These are phyloP conservation scores for Maniola hyperantus DNA, from an alignment of 2,888 invertebrate species.

Conservation along the genomic window DNA sequence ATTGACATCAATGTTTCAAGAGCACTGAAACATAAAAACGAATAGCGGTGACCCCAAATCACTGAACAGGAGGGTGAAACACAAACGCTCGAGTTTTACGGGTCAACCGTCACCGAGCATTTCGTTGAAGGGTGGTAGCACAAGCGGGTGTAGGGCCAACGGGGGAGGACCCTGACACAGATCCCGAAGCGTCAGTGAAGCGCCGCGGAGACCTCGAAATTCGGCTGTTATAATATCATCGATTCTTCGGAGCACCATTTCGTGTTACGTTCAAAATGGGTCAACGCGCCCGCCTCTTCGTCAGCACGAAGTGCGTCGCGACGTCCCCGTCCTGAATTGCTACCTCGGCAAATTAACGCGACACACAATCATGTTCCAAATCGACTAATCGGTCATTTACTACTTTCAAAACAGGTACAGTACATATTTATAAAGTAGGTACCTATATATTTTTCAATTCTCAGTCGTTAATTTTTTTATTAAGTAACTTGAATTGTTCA, in stretches of 20 bases:
- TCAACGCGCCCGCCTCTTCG: constrained; percentile 66
- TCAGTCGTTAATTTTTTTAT: not conserved
- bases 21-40: constrained; percentile 40
- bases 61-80: constrained; percentile 66
- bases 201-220: constrained; percentile 73
- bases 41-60: constrained; percentile 58
- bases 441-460: not conserved
- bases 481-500: too few relatives aligned
- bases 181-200: constrained; percentile 76
- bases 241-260: constrained; percentile 71
- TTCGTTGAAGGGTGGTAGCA: constrained; percentile 55
- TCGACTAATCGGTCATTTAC: constrained; percentile 18
- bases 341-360: constrained; percentile 69
- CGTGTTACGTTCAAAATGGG: constrained; percentile 75
- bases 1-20: constrained; percentile 13
- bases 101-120: constrained; percentile 66
- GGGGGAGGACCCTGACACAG: constrained; percentile 80
- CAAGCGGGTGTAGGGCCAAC: constrained; percentile 65
- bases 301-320: constrained; percentile 60
- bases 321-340: constrained; percentile 74
- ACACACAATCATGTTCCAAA: constrained; percentile 21
- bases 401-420: constrained; percentile 16
- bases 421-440: constrained; percentile 55
- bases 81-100: constrained; percentile 74
- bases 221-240: constrained; percentile 73